phyloP scores from a whole-genome alignment of 2,797 vertebrate genomes.

The Oryzias sinensis region DNA sequence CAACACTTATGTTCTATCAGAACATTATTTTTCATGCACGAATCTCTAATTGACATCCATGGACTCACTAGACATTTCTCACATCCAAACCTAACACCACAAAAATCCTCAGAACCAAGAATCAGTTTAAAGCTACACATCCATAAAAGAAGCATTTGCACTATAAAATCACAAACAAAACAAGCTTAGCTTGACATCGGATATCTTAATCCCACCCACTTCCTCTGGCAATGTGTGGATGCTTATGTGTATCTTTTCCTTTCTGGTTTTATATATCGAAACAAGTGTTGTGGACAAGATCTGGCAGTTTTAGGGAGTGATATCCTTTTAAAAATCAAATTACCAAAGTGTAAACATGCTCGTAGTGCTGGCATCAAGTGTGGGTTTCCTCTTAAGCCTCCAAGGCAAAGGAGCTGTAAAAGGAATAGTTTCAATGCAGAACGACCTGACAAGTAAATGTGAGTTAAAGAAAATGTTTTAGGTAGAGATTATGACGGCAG shows the following conservation, averaged over 20 bases:
- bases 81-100: slow-evolving; percentile 50
- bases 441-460: slow-evolving; percentile 13
- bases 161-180: slow-evolving; percentile 28
- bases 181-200: slow-evolving; percentile 64
- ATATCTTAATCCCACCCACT: slow-evolving; percentile 65
- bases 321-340: slow-evolving; percentile 6
- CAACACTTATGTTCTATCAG: no score
- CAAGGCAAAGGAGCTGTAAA: slow-evolving; percentile 3
- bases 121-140: slow-evolving; percentile 44
- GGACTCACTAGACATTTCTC: no score
- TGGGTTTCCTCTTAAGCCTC: slow-evolving; percentile 11
- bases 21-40: no score
- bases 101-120: slow-evolving; percentile 58
- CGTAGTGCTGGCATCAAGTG: slow-evolving; percentile 3
- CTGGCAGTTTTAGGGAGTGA: background rate
- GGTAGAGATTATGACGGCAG: slow-evolving; percentile 11
- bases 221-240: slow-evolving; percentile 52
- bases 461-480: slow-evolving; percentile 2
- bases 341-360: slow-evolving; percentile 3
- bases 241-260: slow-evolving; percentile 24
- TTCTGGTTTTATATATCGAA: slow-evolving; percentile 30
- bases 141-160: background rate
- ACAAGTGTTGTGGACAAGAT: slow-evolving; percentile 7
- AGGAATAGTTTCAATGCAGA: slow-evolving; percentile 30
- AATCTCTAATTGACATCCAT: no score